Evolutionary conservation across 64 coral and sea anemone species (phyloP), one percentile per base, ranked within the genome.

Genomic region (Stylophora pistillata): DNA sequence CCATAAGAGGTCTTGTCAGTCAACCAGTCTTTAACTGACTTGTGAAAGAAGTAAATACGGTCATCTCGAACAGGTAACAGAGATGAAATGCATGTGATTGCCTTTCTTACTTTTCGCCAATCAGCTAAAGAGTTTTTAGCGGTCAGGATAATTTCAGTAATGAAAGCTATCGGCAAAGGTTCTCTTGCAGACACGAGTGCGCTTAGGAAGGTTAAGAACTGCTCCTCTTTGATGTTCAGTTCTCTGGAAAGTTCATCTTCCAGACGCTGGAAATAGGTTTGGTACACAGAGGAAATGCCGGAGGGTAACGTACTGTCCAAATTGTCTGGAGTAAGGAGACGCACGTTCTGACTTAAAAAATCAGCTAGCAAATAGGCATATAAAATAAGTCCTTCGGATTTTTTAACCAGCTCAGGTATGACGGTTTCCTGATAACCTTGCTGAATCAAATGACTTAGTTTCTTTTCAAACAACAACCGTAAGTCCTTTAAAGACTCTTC

Each of bases 21-120:
- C 53, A 81, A 81, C 55, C 55, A 81, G 53, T 86, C 84, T 52
- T 71, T 52, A 53, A 86, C 66, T 13, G 84, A 27, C 66, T 86
- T 86, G 84, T 86, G 84, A 73, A 86, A 71, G 20, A 56, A 62
- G 14, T 21, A 47, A 41, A 86, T 53, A 53, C 72, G 68, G 16
- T 72, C 85, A 73, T 73, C 56, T 56, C 56, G 52, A 33, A 87
- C 71, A 12, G 71, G 85, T 30, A 87, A 73, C 25, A 87, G 71
- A 4, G 52, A 58, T 4, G 71, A 73, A 11, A 87, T 33, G 26
- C 14, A 26, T 16, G 14, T 26, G 15, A 87, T 29, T 6, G 85
- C 85, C 18, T 87, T 73, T 5, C 15, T 20, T 15, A 60, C 62
- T 58, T 59, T 59, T 25, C 10, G 62, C 55, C 16, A 28, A 15